Percentiles rank a stretch among this genome's conserved stretches.
Evolutionary conservation across 2,113 vertebrate species (phyloP).

Genomic region (Sphaerodactylus townsendi): DNA sequence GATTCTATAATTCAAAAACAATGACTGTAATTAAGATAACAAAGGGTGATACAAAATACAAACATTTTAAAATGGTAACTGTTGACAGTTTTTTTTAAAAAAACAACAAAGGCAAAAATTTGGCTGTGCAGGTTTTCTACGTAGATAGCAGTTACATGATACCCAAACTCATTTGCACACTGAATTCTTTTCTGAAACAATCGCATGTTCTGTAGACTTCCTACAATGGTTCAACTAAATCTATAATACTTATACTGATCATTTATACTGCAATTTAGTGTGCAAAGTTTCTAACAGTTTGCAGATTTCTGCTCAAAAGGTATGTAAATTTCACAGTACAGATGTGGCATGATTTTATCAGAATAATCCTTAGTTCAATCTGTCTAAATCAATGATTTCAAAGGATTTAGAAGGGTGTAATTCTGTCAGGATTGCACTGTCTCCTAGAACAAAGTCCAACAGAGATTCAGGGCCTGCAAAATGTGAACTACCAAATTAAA

Average conservation of each 20-base stretch:
- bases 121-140: neutral
- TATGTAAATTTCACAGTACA: no score
- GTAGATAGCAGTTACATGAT: no score
- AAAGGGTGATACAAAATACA: neutral
- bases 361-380: no score
- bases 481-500: neutral
- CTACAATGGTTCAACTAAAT: neutral
- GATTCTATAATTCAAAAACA: no score
- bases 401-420: no score
- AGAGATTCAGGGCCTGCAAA: neutral
- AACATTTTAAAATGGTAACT: neutral
- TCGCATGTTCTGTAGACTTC: neutral
- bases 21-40: no score
- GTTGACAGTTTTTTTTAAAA: neutral
- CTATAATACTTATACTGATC: neutral
- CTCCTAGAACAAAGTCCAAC: neutral
- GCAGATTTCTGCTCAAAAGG: no score
- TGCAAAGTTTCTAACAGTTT: neutral
- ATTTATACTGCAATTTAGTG: neutral
- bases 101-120: no score
- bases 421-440: no score
- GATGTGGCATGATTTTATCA: no score
- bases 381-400: no score
- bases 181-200: neutral
- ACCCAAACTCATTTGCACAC: neutral